These are phyloP conservation scores for Muntiacus reevesi DNA, from an alignment of 2,113 vertebrate genomes.

Conservation along the genomic window DNA sequence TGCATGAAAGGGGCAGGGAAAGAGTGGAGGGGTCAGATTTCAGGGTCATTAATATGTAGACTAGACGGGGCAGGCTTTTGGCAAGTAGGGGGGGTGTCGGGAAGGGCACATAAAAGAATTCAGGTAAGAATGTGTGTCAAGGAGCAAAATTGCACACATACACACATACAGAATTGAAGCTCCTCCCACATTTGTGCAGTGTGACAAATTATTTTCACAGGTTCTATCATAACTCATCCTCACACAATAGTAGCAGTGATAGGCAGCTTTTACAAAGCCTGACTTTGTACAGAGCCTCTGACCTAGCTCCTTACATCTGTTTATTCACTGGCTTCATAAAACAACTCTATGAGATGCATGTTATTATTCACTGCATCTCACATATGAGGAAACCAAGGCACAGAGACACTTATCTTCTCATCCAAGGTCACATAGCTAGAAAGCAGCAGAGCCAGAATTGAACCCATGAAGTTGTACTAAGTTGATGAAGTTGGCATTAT, in stretches of 20 bases:
- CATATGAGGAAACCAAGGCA: background rate
- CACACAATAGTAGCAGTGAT: background rate
- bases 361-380: background rate
- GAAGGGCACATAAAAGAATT: fast-evolving
- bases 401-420: background rate
- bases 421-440: background rate
- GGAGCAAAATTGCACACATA: background rate
- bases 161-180: background rate
- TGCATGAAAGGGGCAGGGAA: background rate
- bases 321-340: background rate
- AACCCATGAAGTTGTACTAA: background rate
- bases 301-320: background rate
- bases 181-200: background rate
- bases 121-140: background rate
- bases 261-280: background rate
- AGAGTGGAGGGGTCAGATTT: background rate
- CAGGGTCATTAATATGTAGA: background rate
- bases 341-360: background rate
- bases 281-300: background rate
- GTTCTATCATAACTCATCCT: background rate
- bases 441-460: background rate
- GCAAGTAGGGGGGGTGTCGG: fast-evolving
- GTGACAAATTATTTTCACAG: background rate
- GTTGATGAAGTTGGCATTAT: background rate
- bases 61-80: background rate